Conservation (phyloP, 2,797 vertebrate species). For the Malacoraja senta region DNA sequence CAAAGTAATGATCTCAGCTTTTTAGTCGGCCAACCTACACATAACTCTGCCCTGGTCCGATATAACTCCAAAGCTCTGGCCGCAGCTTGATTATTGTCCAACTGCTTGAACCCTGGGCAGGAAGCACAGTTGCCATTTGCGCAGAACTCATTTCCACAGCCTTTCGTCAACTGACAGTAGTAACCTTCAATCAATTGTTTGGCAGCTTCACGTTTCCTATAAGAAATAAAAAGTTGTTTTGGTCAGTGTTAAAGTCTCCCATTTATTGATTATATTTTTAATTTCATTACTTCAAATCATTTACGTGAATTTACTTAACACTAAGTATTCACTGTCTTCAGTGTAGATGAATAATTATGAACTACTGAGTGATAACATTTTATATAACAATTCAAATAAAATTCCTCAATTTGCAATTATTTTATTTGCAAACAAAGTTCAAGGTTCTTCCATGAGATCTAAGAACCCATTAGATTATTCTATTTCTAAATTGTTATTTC, state of each 20-base stretch:
- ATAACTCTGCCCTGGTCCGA: conserved; percentile 12
- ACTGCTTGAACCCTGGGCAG: conserved; percentile 10
- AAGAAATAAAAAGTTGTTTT: neutral
- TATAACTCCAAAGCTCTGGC: conserved; percentile 31
- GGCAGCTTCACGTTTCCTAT: conserved; percentile 29
- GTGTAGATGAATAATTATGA: neutral
- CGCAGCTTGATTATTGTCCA: conserved; percentile 36
- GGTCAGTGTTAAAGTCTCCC: neutral
- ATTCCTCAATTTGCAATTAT: neutral
- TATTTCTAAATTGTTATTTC: neutral
- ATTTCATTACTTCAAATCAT: neutral
- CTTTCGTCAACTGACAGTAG: conserved; percentile 26
- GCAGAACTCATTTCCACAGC: conserved; percentile 34
- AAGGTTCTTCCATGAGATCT: neutral
- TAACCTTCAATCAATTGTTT: conserved; percentile 36
- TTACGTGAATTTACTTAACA: neutral
- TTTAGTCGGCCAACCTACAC: neutral
- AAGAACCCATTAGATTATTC: neutral
- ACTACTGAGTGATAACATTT: neutral
- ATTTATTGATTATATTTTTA: neutral
- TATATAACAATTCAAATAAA: neutral
- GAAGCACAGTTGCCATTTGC: conserved; percentile 30
- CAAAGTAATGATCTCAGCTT: conserved; percentile 4
- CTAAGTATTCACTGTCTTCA: neutral
- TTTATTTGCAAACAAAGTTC: too few relatives aligned